phyloP scores from a whole-genome alignment of 2,113 vertebrate species.

The Monopterus albus region DNA sequence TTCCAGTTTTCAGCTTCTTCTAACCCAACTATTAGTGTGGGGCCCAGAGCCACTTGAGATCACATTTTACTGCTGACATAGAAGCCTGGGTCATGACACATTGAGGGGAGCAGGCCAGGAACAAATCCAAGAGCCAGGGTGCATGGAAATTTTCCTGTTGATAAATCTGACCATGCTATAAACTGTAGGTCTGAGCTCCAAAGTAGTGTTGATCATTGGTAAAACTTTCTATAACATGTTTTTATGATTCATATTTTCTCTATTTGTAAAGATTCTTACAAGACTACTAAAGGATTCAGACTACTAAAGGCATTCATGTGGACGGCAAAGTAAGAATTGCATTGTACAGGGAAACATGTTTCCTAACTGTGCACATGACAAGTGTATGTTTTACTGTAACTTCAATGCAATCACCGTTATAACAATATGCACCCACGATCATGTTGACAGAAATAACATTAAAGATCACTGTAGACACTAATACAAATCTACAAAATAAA shows the following conservation, averaged over 20 bases:
- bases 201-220: neutral
- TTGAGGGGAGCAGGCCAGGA: conserved; percentile 13
- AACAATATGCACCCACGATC: neutral
- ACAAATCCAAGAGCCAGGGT: conserved; percentile 25
- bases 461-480: neutral
- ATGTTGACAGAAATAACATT: neutral
- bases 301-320: neutral
- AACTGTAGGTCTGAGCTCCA: neutral
- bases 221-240: neutral
- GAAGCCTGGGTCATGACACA: conserved; percentile 41
- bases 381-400: no score
- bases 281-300: no score
- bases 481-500: neutral
- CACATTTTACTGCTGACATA: conserved; percentile 60
- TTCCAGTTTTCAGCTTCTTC: conserved; percentile 9
- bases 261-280: no score
- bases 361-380: no score
- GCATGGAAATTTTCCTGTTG: neutral
- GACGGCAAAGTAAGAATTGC: no score
- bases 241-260: neutral
- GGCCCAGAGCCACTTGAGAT: conserved; percentile 41
- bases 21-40: conserved; percentile 19
- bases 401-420: no score
- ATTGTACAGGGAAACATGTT: no score
- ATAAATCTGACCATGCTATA: neutral